Percentiles rank a stretch among this genome's conserved stretches.
Evolutionary conservation across 1,140 invertebrate species (phyloP).

Genomic region (Anastrepha ludens): DNA sequence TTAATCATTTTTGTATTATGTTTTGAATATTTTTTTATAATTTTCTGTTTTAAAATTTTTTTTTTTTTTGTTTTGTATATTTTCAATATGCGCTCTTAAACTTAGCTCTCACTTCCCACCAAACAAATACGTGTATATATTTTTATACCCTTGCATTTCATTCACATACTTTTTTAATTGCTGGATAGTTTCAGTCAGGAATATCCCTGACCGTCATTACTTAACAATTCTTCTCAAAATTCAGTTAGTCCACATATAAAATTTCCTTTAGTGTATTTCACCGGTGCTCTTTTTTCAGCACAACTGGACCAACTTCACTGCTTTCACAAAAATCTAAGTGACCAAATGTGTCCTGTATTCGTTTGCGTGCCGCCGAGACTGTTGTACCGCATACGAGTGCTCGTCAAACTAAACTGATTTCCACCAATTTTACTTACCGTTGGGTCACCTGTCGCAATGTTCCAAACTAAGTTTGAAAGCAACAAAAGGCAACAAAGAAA

Average conservation of each 20-base stretch:
- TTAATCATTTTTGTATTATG: too few species aligned
- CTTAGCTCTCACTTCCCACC: too few species aligned
- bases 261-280: not conserved
- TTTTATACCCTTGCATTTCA: not conserved
- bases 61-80: too few species aligned
- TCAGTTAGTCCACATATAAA: not conserved
- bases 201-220: not conserved
- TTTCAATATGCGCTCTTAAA: too few species aligned
- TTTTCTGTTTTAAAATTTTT: too few species aligned
- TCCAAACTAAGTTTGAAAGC: constrained; percentile 64
- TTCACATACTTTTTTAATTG: constrained; percentile 10
- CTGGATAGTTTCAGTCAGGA: not conserved
- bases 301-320: not conserved
- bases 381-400: not conserved
- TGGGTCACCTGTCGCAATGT: constrained; percentile 70
- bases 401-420: constrained; percentile 54
- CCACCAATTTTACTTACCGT: constrained; percentile 48
- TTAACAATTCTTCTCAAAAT: not conserved
- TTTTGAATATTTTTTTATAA: too few species aligned
- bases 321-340: not conserved
- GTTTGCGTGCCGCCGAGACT: not conserved
- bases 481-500: constrained; percentile 63
- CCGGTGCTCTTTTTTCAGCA: not conserved
- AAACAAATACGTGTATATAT: too few species aligned
- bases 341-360: not conserved